Evolutionary conservation across 2,113 vertebrate genomes (phyloP).

Genomic region (Sturnira hondurensis): DNA sequence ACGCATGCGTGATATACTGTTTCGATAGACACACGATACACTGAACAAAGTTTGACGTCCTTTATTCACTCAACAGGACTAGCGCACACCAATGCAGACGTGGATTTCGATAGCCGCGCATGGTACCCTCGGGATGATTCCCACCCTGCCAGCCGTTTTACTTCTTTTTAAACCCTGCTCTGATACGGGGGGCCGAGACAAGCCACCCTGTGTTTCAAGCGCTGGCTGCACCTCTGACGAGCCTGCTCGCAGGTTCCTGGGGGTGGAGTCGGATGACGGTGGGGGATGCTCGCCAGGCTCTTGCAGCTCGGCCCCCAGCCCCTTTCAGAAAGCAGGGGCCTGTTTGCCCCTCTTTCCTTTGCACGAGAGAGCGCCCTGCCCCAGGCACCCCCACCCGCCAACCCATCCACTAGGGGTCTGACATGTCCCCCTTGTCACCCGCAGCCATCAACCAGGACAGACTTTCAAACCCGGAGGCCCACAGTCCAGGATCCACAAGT

Average conservation of each 20-base stretch:
- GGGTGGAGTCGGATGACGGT: neutral
- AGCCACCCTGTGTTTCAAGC: neutral
- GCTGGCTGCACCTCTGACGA: neutral
- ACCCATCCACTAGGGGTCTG: too few relatives aligned
- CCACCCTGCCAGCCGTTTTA: neutral
- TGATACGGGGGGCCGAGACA: neutral
- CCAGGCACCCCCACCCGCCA: fast-evolving
- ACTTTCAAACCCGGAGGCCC: neutral
- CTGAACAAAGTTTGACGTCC: too few relatives aligned
- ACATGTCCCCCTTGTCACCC: neutral
- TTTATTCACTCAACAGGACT: too few relatives aligned
- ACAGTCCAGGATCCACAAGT: neutral
- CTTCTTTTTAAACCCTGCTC: neutral
- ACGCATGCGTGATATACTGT: neutral
- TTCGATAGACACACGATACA: too few relatives aligned
- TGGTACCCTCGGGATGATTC: neutral
- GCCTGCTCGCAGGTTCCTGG: neutral
- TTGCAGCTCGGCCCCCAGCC: too few relatives aligned
- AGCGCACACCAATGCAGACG: neutral
- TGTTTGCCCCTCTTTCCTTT: neutral
- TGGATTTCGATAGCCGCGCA: neutral
- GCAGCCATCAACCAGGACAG: neutral
- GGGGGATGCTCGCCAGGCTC: neutral
- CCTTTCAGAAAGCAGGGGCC: neutral
- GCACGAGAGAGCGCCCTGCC: neutral